phyloP scores from a whole-genome alignment of 2,113 vertebrate genomes.

The Microtus montanus region DNA sequence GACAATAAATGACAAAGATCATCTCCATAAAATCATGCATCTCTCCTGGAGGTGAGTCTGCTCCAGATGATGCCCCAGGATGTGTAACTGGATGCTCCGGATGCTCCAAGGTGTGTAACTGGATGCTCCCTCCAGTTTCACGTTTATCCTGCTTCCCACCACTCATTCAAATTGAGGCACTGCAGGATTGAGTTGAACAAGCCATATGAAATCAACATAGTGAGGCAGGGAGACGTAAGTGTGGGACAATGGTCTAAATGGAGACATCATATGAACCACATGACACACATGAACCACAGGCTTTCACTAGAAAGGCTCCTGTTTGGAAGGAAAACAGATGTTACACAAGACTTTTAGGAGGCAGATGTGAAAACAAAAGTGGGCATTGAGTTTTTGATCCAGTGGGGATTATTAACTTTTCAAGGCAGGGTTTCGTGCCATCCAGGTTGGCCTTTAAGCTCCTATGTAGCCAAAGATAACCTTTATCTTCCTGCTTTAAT shows the following conservation, averaged over 20 bases:
- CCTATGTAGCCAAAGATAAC: neutral
- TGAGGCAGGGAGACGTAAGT: neutral
- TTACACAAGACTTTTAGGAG: neutral
- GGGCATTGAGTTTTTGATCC: neutral
- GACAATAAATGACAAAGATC: neutral
- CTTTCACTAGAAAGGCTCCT: neutral
- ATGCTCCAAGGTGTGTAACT: fast-evolving
- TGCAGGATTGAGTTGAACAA: neutral
- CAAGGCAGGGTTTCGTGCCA: neutral
- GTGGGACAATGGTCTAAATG: neutral
- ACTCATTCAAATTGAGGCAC: neutral
- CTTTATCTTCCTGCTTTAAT: neutral
- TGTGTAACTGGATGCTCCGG: too few species aligned
- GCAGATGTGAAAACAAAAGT: neutral
- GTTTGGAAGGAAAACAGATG: neutral
- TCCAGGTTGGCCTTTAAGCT: neutral
- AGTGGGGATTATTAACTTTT: neutral
- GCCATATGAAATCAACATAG: fast-evolving
- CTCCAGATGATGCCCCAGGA: too few species aligned
- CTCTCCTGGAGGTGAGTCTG: neutral
- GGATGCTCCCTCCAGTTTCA: neutral
- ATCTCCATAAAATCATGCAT: neutral
- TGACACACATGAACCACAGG: neutral
- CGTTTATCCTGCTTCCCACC: fast-evolving
- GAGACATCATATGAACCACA: neutral